Percentiles rank a stretch among this genome's conserved stretches.
phyloP scores from a whole-genome alignment of 2,888 invertebrate genomes.

The Ichneumoninae sp. region DNA sequence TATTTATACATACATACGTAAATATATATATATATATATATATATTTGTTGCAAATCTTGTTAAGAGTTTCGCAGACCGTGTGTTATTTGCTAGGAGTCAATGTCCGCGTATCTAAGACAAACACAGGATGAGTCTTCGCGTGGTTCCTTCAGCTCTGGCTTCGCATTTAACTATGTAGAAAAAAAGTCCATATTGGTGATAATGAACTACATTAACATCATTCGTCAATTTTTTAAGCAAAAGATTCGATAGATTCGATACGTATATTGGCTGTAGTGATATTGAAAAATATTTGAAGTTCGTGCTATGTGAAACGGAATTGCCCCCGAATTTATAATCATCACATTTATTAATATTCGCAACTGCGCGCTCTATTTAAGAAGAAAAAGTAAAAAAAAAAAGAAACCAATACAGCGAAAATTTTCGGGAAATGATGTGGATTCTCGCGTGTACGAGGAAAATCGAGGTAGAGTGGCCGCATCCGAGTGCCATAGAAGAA shows the following conservation, averaged over 20 bases:
- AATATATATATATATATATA: neutral
- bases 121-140: conserved; percentile 78
- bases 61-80: neutral
- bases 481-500: conserved; percentile 32
- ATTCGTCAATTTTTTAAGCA: too few species aligned
- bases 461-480: conserved; percentile 9
- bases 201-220: too few species aligned
- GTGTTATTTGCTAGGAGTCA: conserved; percentile 78
- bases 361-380: neutral
- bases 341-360: too few species aligned
- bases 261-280: too few species aligned
- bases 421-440: neutral
- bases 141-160: conserved; percentile 63
- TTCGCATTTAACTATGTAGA: neutral
- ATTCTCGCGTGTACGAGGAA: neutral
- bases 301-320: too few species aligned
- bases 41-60: neutral
- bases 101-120: conserved; percentile 83
- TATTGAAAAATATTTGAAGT: too few species aligned
- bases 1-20: neutral
- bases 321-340: too few species aligned
- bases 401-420: neutral
- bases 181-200: too few species aligned
- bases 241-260: too few species aligned
- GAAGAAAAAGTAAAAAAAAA: neutral